phyloP scores from a whole-genome alignment of 2,113 vertebrate genomes.

The Platanista minor region DNA sequence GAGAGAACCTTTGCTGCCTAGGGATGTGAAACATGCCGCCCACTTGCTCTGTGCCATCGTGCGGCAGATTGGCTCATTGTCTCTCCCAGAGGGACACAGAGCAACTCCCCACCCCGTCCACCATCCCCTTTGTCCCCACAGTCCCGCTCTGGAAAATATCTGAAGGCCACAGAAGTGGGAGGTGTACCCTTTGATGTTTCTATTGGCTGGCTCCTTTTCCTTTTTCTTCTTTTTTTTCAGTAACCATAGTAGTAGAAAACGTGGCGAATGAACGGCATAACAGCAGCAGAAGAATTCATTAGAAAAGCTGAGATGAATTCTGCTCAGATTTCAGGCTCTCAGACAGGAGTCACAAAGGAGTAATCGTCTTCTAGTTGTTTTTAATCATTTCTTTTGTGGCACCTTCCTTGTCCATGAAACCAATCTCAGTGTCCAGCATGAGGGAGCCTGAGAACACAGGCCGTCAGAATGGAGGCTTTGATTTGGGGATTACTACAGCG shows the following conservation, averaged over 20 bases:
- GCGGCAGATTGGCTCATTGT: slow-evolving; percentile 9
- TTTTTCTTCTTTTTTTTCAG: slow-evolving; percentile 65
- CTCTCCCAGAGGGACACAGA: slow-evolving; percentile 47
- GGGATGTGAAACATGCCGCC: not conserved
- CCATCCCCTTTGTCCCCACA: slow-evolving; percentile 59
- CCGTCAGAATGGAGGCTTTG: slow-evolving; percentile 52
- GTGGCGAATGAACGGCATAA: slow-evolving; percentile 76
- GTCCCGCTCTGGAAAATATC: slow-evolving; percentile 70
- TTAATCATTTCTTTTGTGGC: slow-evolving; percentile 75
- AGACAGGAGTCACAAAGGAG: slow-evolving; percentile 64
- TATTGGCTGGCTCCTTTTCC: slow-evolving; percentile 71
- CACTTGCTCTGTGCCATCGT: not conserved
- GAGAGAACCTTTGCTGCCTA: slow-evolving; percentile 20
- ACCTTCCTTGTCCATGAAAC: slow-evolving; percentile 69
- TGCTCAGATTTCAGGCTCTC: slow-evolving; percentile 76
- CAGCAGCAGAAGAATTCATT: slow-evolving; percentile 78
- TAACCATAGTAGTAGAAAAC: slow-evolving; percentile 75
- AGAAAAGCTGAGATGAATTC: slow-evolving; percentile 70
- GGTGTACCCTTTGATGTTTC: slow-evolving; percentile 76
- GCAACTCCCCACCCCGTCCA: not conserved
- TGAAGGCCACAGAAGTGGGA: slow-evolving; percentile 59
- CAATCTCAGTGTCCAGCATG: slow-evolving; percentile 42
- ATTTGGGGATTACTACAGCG: slow-evolving; percentile 38
- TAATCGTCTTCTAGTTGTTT: slow-evolving; percentile 72
- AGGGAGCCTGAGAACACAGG: slow-evolving; percentile 63